Percentiles rank a stretch among this genome's conserved stretches.
Evolutionary conservation across 2,888 invertebrate species (phyloP).

Genomic region (Poecilobothrus nobilitatus): DNA sequence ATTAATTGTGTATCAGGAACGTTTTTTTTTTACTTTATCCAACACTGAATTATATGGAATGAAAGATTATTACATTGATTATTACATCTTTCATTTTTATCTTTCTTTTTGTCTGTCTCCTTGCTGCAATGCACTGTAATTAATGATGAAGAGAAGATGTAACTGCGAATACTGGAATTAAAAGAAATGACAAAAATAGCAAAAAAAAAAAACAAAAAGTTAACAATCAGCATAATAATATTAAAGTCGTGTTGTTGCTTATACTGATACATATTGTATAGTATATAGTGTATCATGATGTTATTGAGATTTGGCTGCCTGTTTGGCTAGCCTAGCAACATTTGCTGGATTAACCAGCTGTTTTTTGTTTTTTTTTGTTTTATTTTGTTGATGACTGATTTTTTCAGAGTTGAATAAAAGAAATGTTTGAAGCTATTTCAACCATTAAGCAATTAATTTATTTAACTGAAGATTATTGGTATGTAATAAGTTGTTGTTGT

Average conservation of each 20-base stretch:
- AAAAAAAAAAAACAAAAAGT: not conserved
- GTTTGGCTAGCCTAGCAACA: not conserved
- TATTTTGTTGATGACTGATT: not conserved
- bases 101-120: too few relatives aligned
- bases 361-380: too few relatives aligned
- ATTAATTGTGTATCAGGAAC: too few relatives aligned
- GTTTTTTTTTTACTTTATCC: too few relatives aligned
- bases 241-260: not conserved
- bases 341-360: not conserved
- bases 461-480: not conserved
- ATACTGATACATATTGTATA: not conserved
- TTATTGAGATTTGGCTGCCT: not conserved
- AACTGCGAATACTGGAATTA: too few relatives aligned
- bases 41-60: too few relatives aligned
- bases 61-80: too few relatives aligned
- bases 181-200: not conserved
- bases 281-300: too few relatives aligned
- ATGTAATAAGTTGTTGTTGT: not conserved
- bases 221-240: not conserved
- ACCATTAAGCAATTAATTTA: conserved; percentile 4
- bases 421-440: not conserved
- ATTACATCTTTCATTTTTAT: too few relatives aligned
- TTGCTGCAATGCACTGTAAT: too few relatives aligned
- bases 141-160: too few relatives aligned
- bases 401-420: not conserved